phyloP scores from a whole-genome alignment of 2,113 vertebrate species.

The Oreochromis aureus region DNA sequence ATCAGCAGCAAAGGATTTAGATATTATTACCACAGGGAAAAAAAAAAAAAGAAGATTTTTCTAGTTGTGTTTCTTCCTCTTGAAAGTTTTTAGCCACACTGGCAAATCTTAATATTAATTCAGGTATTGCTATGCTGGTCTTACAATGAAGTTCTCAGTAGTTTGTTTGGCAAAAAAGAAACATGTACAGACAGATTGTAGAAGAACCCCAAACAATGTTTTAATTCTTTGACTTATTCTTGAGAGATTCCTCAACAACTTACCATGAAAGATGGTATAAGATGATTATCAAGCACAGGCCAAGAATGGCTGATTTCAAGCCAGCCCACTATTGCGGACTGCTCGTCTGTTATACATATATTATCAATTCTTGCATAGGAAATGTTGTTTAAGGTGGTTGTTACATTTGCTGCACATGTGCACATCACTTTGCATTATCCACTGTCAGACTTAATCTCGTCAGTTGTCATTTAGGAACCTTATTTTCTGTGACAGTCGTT shows the following conservation, averaged over 20 bases:
- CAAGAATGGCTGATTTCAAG: background rate
- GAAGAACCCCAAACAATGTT: background rate
- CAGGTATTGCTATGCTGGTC: background rate
- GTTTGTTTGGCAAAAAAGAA: background rate
- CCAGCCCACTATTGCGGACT: background rate
- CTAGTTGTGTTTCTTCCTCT: background rate
- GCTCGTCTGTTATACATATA: fast-evolving
- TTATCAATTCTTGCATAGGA: background rate
- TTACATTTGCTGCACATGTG: background rate
- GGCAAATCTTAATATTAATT: background rate
- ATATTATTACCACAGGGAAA: background rate
- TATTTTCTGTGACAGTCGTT: background rate
- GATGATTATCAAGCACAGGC: background rate
- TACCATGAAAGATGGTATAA: background rate
- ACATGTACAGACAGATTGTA: background rate
- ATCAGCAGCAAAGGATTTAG: background rate
- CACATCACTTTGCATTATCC: background rate
- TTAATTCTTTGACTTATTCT: background rate
- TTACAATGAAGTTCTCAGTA: background rate
- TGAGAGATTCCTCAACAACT: background rate
- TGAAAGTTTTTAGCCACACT: background rate
- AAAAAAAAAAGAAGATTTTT: background rate
- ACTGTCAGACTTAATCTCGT: background rate
- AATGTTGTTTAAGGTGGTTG: background rate
- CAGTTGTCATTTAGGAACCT: background rate